A percentile compares a stretch with the other conserved stretches of the same genome.
phyloP scores from a whole-genome alignment of 2,113 vertebrate genomes.

The Lycocorax pyrrhopterus region DNA sequence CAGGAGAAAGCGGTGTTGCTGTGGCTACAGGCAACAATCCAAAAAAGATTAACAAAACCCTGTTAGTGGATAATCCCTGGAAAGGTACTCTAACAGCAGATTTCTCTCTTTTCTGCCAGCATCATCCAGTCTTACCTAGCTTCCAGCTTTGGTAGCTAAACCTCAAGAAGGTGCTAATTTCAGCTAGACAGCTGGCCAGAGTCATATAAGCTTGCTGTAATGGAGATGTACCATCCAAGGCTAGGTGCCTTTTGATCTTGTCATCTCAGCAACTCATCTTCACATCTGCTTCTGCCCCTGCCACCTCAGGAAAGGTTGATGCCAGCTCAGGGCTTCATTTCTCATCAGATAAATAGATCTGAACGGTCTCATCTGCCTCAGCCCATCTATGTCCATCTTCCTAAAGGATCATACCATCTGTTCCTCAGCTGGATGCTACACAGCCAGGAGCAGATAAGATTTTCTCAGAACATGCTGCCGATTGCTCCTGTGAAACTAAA shows the following conservation, averaged over 20 bases:
- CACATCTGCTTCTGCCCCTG: not conserved
- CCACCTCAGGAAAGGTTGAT: not conserved
- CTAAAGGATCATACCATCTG: not conserved
- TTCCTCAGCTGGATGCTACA: not conserved
- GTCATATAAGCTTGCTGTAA: not conserved
- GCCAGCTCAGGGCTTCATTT: not conserved
- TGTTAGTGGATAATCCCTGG: not conserved
- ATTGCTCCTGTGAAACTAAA: not conserved
- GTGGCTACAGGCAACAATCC: not conserved
- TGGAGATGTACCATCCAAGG: not conserved
- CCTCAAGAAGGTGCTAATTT: not conserved
- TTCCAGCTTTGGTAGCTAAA: not conserved
- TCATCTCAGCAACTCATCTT: not conserved
- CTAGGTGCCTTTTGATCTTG: not conserved
- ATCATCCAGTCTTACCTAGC: not conserved
- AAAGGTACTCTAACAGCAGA: not conserved
- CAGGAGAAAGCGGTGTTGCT: not conserved
- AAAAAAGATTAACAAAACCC: conserved; percentile 12
- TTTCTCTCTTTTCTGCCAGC: not conserved
- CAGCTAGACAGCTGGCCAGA: not conserved
- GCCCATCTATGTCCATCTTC: not conserved
- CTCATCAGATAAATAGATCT: not conserved
- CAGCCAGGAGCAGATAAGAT: not conserved
- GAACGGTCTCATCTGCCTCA: not conserved
- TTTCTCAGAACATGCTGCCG: not conserved